phyloP scores from a whole-genome alignment of 2,113 vertebrate genomes.

The Octodon degus region DNA sequence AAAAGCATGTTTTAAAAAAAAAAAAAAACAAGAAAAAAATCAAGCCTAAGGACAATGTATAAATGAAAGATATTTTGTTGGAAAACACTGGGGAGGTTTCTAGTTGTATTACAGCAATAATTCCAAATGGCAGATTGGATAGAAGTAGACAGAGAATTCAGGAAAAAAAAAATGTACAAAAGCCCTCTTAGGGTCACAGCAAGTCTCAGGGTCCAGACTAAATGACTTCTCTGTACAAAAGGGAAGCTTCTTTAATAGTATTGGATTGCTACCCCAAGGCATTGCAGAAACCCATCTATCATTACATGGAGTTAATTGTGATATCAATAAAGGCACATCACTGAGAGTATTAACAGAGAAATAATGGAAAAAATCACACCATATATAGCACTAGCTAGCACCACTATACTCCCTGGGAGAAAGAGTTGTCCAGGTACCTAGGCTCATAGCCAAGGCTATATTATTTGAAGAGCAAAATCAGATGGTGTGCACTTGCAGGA shows the following conservation, averaged over 20 bases:
- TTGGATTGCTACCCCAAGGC: no score
- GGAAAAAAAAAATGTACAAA: not conserved
- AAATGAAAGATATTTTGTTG: not conserved
- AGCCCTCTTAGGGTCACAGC: not conserved
- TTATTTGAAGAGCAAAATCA: not conserved
- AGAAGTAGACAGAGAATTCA: not conserved
- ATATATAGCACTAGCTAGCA: not conserved
- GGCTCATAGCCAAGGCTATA: not conserved
- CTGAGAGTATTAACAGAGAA: not conserved
- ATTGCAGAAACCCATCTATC: not conserved
- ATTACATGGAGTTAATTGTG: not conserved
- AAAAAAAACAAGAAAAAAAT: not conserved
- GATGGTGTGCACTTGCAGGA: not conserved
- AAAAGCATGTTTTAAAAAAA: not conserved
- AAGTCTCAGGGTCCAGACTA: not conserved
- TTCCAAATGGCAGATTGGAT: not conserved
- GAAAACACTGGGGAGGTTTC: no score
- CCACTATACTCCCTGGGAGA: not conserved
- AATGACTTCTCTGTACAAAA: not conserved
- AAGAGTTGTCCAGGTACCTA: not conserved
- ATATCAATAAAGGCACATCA: not conserved
- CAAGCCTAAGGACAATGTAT: not conserved
- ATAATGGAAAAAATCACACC: not conserved
- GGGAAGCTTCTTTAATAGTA: not conserved
- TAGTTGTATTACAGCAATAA: not conserved